Base-by-base conservation (phyloP, 2,888 invertebrate species). In the Pterobdella sp. region DNA sequence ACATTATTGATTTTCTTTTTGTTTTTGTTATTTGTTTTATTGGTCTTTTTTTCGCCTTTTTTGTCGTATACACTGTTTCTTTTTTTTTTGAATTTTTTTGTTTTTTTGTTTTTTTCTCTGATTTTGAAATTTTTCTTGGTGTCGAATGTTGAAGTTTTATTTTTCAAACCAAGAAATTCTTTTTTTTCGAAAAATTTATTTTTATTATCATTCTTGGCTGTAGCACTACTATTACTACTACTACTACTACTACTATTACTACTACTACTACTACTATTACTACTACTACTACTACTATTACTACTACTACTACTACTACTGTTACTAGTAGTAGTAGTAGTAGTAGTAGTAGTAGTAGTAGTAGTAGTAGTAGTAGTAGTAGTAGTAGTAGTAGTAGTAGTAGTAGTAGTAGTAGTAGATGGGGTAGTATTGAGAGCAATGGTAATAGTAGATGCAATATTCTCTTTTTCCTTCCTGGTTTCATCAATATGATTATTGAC, bases 251-350 rank as follows among this genome's bases (percentile, higher is more conserved):
- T 68, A 68, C 49, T 68, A 68, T 29, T 68, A 68, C 49, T 68
- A 68, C 49, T 68, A 68, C 49, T 68, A 68, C 49, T 68, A 68
- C 49, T 68, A 68, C 49, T 68, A 68, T 29, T 68, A 68, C 49
- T 68, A 68, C 49, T 68, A 68, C 49, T 68, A 68, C 49, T 68
- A 68, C 49, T 68, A 68, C 49, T 68, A 68, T 29, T 68, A 68
- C 49, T 68, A 68, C 49, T 68, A 68, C 49, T 68, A 68, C 49
- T 68, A 68, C 49, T 42, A 42, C 31, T 18, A 49, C 49, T 42
- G 14, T 29, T 34, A 34, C 7, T 31, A 34, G 49, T 42, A 42
- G 49, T 42, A 42, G 49, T 42, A 42, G 49, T 42, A 42, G 49
- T 42, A 42, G 49, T 42, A 42, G 49, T 42, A 42, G 49, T 42